These are phyloP conservation scores for Lytechinus pictus DNA, from an alignment of 35 echinoderm and acorn worm species.

Conservation along the genomic window DNA sequence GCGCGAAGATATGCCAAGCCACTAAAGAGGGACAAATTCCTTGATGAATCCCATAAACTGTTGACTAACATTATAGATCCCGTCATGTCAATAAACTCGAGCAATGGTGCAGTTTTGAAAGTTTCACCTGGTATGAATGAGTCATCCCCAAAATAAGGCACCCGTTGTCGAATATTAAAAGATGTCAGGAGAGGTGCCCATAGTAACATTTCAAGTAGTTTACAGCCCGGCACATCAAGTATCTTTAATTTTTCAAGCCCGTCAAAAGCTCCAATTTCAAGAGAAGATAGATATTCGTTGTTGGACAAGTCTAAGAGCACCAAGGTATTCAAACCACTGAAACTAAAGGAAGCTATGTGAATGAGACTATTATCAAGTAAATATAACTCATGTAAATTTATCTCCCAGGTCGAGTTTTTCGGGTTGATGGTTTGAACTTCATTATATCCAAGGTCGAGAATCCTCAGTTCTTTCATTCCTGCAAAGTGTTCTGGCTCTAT, in stretches of 20 bases:
- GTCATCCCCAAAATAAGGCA: background rate
- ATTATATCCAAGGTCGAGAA: background rate
- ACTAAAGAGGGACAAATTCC: background rate
- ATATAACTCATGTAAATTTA: slow-evolving; percentile 17
- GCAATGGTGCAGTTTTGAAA: background rate
- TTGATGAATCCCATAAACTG: background rate
- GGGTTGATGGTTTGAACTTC: background rate
- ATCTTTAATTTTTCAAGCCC: background rate
- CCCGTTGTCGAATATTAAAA: background rate
- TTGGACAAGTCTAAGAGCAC: background rate
- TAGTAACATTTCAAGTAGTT: background rate
- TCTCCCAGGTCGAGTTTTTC: background rate
- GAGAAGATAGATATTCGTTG: background rate
- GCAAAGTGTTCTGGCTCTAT: background rate
- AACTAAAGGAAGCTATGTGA: background rate
- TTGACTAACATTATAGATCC: background rate
- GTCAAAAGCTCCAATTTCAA: background rate
- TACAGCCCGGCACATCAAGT: background rate
- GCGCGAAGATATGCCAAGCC: background rate
- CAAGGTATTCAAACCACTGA: background rate
- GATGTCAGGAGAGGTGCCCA: background rate
- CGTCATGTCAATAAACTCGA: background rate
- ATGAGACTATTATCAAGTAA: background rate
- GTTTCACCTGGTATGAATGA: background rate
- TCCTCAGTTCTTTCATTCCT: background rate